Percentiles rank a stretch among this genome's conserved stretches.
phyloP scores from a whole-genome alignment of 2,797 vertebrate species.

The Choloepus didactylus region DNA sequence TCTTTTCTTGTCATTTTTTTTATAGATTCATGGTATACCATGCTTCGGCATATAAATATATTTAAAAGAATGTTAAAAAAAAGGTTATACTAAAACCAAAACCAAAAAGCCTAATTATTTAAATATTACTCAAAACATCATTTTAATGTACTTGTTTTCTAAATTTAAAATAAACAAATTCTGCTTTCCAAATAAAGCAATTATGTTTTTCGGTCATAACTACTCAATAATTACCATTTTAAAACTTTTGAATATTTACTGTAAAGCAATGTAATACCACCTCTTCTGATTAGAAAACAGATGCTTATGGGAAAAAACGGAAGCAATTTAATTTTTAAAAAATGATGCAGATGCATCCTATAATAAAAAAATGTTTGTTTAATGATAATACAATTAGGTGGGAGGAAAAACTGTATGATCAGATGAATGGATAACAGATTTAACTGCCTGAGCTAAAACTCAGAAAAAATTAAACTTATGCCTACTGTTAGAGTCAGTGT shows the following conservation, averaged over 20 bases:
- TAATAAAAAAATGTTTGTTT: conserved; percentile 72
- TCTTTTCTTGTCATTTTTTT: conserved; percentile 39
- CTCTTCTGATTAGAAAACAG: conserved; percentile 75
- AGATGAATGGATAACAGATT: conserved; percentile 72
- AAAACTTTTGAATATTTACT: conserved; percentile 66
- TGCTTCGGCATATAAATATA: conserved; percentile 7
- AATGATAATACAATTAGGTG: conserved; percentile 78
- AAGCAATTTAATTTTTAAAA: conserved; percentile 73
- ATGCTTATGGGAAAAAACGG: conserved; percentile 70
- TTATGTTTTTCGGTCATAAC: conserved; percentile 72
- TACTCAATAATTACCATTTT: conserved; percentile 73
- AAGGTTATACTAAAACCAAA: conserved; percentile 30
- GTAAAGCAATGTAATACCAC: conserved; percentile 58
- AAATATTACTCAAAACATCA: conserved; percentile 59
- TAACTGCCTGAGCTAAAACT: conserved; percentile 69
- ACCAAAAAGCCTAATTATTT: conserved; percentile 67
- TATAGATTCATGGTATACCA: not conserved
- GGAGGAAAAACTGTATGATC: conserved; percentile 65
- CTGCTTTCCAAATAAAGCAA: conserved; percentile 71
- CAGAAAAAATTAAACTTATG: conserved; percentile 65
- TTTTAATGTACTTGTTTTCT: conserved; percentile 67
- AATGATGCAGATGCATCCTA: conserved; percentile 51
- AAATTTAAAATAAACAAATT: conserved; percentile 75
- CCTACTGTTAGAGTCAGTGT: not conserved
- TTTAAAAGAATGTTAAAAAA: conserved; percentile 32